Conservation (phyloP, 2,797 vertebrate species). For the Anableps anableps region DNA sequence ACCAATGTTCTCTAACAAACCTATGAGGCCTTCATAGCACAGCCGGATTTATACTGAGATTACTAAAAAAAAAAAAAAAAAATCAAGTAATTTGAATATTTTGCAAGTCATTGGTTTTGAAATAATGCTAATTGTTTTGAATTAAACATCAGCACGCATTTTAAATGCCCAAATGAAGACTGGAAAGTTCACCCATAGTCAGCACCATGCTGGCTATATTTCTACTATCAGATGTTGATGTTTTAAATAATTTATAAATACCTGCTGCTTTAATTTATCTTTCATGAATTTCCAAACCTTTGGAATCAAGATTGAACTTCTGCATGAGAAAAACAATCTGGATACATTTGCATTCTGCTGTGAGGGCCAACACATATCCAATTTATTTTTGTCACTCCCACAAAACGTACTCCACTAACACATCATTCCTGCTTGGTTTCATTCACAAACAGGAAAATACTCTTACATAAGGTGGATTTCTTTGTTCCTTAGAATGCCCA, state of each 20-base stretch:
- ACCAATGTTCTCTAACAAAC: neutral
- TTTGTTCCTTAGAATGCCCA: constrained; percentile 21
- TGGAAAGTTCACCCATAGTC: neutral
- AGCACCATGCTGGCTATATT: neutral
- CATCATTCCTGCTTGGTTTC: neutral
- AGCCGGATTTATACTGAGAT: neutral
- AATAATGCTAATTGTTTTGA: neutral
- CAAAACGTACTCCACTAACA: neutral
- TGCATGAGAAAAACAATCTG: neutral
- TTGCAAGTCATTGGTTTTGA: neutral
- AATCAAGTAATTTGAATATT: neutral
- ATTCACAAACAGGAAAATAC: constrained; percentile 1
- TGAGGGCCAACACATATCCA: neutral
- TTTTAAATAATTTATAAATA: neutral
- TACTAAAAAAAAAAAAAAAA: neutral
- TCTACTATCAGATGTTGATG: neutral
- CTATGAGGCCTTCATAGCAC: neutral
- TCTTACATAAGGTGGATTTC: constrained; percentile 51
- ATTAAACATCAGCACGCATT: neutral
- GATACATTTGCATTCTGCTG: neutral
- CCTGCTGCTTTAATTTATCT: neutral
- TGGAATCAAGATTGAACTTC: neutral
- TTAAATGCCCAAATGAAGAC: neutral
- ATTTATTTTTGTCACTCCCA: neutral
- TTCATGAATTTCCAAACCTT: neutral